Evolutionary conservation across 2,888 invertebrate species (phyloP), one percentile per base, ranked within the genome.

Genomic region (Bombyx huttoni): DNA sequence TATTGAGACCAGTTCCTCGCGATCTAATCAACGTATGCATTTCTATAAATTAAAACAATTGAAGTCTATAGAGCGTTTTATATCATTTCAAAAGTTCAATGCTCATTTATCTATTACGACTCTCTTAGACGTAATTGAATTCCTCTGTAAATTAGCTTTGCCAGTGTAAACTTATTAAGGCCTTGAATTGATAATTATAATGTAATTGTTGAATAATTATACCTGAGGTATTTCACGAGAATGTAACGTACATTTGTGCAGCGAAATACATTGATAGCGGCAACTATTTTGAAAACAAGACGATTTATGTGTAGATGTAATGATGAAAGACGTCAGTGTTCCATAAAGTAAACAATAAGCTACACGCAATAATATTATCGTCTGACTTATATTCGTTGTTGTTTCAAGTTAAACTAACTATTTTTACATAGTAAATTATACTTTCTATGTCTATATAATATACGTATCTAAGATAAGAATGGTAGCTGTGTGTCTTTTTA

Each of bases 151-250:
- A 51, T 47, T 48, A 51, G 49, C 51, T 53, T 50, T 52, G 52
- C 54, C 51, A 58, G 53, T 54, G 54, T 58, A 57, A 61, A 60
- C 54, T 56, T 53, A 56, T 54, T 52, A 53, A 59, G 54, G 55
- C 59, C 61, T 63, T 62, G 57, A 53, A 62, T 58, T 63, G 60
- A 63, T 65, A 62, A 65, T 55, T 56, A 56, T 14, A 60, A 58
- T 59, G 53, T 62, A 57, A 24, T 24, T 54, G 53, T 54, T 13
- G 0, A 40, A 35, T 24, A 13, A 52, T 49, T 47, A 12, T 47
- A 35, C 8, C 40, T 13, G 40, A 9, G 40, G 12, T 40, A 10
- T 34, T 46, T 46, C 46, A 34, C 33, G 6, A 46, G 5, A 7
- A 34, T 13, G 46, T 46, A 34, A 50, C 46, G 13, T 46, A 50